Conservation (phyloP, 2,113 vertebrate species). For the Callocephalon fimbriatum region DNA sequence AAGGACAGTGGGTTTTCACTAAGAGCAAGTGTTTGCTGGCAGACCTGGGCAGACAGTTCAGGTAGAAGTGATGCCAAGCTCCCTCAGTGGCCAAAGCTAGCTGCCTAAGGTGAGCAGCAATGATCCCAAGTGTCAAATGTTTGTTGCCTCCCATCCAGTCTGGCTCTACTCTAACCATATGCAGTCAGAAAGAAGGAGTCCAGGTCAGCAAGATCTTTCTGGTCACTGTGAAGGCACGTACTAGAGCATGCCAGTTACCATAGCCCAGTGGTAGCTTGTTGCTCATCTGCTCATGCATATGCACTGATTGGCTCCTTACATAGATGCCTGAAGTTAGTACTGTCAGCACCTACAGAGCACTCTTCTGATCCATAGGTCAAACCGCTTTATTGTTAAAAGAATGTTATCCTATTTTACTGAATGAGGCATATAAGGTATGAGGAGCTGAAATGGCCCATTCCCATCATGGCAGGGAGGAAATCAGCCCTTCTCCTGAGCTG, state of each 20-base stretch:
- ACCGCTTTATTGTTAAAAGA: not conserved
- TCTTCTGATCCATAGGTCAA: not conserved
- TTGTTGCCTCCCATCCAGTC: not conserved
- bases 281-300: not conserved
- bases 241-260: not conserved
- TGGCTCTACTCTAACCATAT: not conserved
- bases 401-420: not conserved
- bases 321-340: not conserved
- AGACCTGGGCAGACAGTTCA: not conserved
- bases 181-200: not conserved
- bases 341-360: not conserved
- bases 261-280: not conserved
- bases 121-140: not conserved
- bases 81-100: not conserved
- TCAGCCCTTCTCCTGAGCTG: not conserved
- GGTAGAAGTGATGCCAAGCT: rapidly evolving
- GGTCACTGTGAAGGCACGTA: not conserved
- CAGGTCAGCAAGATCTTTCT: not conserved
- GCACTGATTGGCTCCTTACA: not conserved
- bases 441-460: not conserved
- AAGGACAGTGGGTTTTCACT: not conserved
- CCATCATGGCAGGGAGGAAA: not conserved
- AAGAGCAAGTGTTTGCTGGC: not conserved
- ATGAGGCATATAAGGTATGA: not conserved
- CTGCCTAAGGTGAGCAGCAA: not conserved